Evolutionary conservation across 2,797 vertebrate species (phyloP), one percentile per base, ranked within the genome.

Genomic region (Microhierax caerulescens): DNA sequence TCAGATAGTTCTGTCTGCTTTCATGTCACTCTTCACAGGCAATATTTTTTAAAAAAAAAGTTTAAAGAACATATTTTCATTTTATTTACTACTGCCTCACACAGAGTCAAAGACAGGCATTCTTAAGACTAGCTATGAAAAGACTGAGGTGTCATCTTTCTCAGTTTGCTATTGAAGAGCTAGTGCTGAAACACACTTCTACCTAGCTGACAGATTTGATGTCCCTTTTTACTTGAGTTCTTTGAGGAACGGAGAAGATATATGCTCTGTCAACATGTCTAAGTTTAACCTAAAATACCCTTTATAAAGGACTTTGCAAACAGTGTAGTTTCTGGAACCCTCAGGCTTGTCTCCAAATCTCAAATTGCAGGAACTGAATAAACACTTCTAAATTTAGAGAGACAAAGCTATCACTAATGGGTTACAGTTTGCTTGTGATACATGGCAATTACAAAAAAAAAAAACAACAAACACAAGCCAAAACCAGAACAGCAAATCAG

Each of bases 241-340:
- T 91, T 95, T 88, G 76, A 94, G 69, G 81, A 85, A 53, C 23
- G 5, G 11, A 73, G 59, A 77, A 45, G 24, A 83, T 67, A 63
- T 0, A 20, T 22, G 27, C 56, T 87, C 68, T 91, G 56, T 60
- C 78, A 89, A 83, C 60, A 43, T 32, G 73, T 72, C 64, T 75
- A 60, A 90, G 57, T 88, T 93, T 93, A 83, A 90, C 91, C 85
- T 91, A 68, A 91, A 95, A 93, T 85, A 60, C 50, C 64, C 75
- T 93, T 78, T 48, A 28, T 48, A 28, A 95, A 91, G 39, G 67
- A 82, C 56, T 91, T 91, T 78, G 41, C 85, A 91, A 61, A 37
- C 34, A 32, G 30, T 28, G 41, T 45, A 39, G 56, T 88, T 79
- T 80, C 75, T 82, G 75, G 63, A 91, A 87, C n/a, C 41, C 0